Conservation (phyloP, 2,797 vertebrate genomes). For the Mormyrops boulengeri region DNA sequence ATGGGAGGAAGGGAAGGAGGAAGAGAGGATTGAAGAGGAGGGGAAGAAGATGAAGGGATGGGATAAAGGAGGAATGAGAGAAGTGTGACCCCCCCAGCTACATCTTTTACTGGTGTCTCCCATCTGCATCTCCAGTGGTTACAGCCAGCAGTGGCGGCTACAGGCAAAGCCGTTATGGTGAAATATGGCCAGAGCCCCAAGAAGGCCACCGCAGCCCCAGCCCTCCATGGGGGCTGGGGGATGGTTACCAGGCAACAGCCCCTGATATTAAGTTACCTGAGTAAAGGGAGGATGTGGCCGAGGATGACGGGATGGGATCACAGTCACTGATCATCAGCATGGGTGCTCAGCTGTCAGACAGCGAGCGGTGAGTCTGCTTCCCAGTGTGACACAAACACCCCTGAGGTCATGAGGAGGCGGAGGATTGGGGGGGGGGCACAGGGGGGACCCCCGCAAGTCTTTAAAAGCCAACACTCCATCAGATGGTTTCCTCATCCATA, state of each 20-base stretch:
- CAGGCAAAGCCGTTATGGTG: constrained; percentile 45
- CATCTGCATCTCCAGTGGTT: constrained; percentile 26
- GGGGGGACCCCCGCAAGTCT: not conserved
- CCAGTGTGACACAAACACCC: constrained; percentile 47
- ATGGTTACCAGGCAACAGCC: constrained; percentile 53
- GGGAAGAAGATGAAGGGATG: not conserved
- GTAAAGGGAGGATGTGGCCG: constrained; percentile 38
- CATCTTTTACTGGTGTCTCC: constrained; percentile 30
- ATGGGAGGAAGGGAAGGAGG: not conserved
- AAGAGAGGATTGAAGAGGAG: constrained; percentile 21
- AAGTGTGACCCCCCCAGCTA: constrained; percentile 32
- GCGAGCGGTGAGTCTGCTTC: constrained; percentile 18
- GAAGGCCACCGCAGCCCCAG: constrained; percentile 35
- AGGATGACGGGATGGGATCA: constrained; percentile 55
- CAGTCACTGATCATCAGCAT: constrained; percentile 58
- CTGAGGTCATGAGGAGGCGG: constrained; percentile 15
- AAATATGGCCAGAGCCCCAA: constrained; percentile 49
- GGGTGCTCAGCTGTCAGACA: constrained; percentile 43
- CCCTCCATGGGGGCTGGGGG: constrained; percentile 34
- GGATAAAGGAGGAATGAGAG: not conserved
- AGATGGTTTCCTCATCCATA: constrained; percentile 11
- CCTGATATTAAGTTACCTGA: constrained; percentile 22
- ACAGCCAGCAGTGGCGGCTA: constrained; percentile 26
- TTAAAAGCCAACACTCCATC: not conserved
- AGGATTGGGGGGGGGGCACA: constrained; percentile 32